Evolutionary conservation across 2,113 vertebrate genomes (phyloP), one percentile per base, ranked within the genome.

Genomic region (Scopus umbretta): DNA sequence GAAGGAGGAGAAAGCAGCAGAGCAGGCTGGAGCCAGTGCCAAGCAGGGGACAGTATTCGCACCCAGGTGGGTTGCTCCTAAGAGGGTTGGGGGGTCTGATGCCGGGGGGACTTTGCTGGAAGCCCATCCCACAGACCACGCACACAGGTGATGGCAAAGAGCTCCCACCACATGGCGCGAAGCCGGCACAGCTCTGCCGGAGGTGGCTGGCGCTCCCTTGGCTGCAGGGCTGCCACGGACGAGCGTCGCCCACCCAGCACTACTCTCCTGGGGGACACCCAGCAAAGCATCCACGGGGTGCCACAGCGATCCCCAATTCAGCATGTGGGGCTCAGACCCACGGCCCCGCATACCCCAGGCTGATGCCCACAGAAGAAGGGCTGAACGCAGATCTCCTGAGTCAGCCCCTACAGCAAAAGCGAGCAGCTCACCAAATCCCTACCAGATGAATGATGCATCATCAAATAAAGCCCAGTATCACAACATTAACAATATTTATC

Each of bases 401-500:
- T 61, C 92, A 90, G 81, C 70, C 88, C 81, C 45, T 26, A 6
- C 40, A 13, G 89, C 80, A 13, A 23, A 61, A 65, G 82, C 56
- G 30, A 61, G 52, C 83, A 68, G 92, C 91, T 95, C 56, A 1
- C 83, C 87, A 75, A 13, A 86, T 80, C 49, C 85, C 93, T 43
- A 55, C 80, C 81, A 76, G 91, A 47, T 88, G 95, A 96, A 59
- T 29, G 90, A 95, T 95, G 96, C 67, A 83, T 85, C 88, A 20
- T 81, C 78, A 6, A 58, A 95, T 62, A 66, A 90, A 95, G 52
- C 92, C 93, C 90, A 26, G 90, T 93, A 97, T 80, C 89, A 38
- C 95, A 87, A 92, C 96, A 88, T 95, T 95, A 83, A 88, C 96
- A 11, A 5, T 88, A 81, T 94, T 97, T 98, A 97, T 98, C 97